Base-by-base conservation (phyloP, 2,888 invertebrate species). In the Bimastos eiseni region DNA sequence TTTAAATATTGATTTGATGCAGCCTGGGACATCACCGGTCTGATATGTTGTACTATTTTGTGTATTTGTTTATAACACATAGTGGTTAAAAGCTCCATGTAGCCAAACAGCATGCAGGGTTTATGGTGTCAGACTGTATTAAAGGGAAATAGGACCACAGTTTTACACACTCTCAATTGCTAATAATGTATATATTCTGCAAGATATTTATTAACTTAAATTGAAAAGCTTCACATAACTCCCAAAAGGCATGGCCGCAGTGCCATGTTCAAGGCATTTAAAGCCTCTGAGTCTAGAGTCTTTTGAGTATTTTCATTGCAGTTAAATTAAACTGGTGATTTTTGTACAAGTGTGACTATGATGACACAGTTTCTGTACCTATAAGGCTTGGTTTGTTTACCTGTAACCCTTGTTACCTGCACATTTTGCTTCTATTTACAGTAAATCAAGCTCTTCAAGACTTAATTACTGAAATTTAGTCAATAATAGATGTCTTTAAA, bases 301-400 rank as follows among this genome's bases (percentile, higher is more conserved):
- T 70, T 70, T n/a, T n/a, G 30, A n/a, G 1, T 70, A 70, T 70
- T 70, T 30, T 13, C 30, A 13, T 70, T 70, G 70, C 70, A 70
- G n/a, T 70, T 70, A 70, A n/a, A n/a, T 70, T 30, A 70, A 70
- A 70, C 70, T 70, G n/a, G 70, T 70, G 70, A n/a, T n/a, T n/a
- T 70, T 70, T 70, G 30, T n/a, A 70, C 19, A 15, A 11, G 19
- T 70, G 70, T n/a, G n/a, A n/a, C 70, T 70, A 70, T n/a, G 70
- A 70, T 70, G 70, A 70, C 70, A 70, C 70, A 70, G n/a, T 70
- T 70, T 70, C 30, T 70, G 70, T 70, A 70, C 70, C 70, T 13
- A n/a, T 70, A 70, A 70, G 70, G 70, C 70, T 70, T 70, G n/a
- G 70, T 70, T 49, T 49, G 44, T 44, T 44, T 19, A 44, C 44